Conservation (phyloP, 2,113 vertebrate species). For the Struthio camelus region DNA sequence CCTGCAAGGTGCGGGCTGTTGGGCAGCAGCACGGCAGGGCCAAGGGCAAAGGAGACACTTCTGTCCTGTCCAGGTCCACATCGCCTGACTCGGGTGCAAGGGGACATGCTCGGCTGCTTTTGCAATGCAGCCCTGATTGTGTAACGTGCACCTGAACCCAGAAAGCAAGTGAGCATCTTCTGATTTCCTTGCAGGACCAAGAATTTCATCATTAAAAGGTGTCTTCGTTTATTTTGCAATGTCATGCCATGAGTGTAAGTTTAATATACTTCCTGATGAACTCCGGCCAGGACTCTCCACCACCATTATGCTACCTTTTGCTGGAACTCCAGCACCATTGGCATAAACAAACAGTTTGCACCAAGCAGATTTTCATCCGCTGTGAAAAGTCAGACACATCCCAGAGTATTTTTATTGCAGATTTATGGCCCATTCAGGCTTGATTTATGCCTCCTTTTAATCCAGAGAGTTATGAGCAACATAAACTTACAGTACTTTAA, state of each 20-base stretch:
- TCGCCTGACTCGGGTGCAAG: background rate
- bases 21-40: background rate
- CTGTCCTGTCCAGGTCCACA: background rate
- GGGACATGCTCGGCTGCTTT: background rate
- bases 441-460: constrained; percentile 17
- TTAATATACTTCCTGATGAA: background rate
- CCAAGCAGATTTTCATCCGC: background rate
- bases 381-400: constrained; percentile 7
- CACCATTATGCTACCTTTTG: background rate
- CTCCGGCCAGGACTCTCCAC: background rate
- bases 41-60: background rate
- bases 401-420: background rate
- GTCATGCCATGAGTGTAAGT: background rate
- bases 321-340: constrained; percentile 5
- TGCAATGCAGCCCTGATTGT: fast-evolving
- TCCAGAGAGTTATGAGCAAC: background rate
- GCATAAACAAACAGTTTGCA: background rate
- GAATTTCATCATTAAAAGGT: background rate
- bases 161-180: background rate
- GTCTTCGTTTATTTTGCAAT: background rate
- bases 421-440: background rate
- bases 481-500: background rate
- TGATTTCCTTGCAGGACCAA: background rate
- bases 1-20: too few relatives aligned
- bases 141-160: fast-evolving